A percentile compares a stretch with the other conserved stretches of the same genome.
These are phyloP conservation scores for Apistogramma diplotaenia DNA, from an alignment of 2,113 vertebrate genomes.

Conservation along the genomic window DNA sequence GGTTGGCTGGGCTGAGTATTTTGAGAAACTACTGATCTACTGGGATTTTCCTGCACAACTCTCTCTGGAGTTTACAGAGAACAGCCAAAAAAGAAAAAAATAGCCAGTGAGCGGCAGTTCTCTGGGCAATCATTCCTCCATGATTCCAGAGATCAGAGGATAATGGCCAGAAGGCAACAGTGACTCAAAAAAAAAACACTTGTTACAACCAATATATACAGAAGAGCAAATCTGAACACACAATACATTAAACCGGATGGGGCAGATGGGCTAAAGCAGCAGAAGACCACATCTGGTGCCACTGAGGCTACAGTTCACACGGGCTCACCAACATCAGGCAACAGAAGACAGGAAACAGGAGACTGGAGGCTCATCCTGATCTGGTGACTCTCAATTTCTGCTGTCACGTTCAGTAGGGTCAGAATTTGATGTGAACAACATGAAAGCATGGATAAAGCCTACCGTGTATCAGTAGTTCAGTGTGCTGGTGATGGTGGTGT, in stretches of 20 bases:
- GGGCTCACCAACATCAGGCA: not conserved
- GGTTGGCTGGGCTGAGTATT: not conserved
- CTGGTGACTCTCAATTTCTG: too few relatives aligned
- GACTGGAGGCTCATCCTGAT: too few relatives aligned
- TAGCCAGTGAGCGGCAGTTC: not conserved
- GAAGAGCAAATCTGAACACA: not conserved
- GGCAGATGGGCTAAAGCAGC: not conserved
- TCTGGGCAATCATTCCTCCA: not conserved
- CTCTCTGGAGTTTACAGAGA: not conserved
- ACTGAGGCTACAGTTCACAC: not conserved
- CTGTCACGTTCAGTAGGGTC: too few relatives aligned
- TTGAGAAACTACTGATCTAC: not conserved
- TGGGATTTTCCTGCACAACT: not conserved
- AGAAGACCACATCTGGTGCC: not conserved
- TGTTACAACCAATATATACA: not conserved
- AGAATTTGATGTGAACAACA: not conserved
- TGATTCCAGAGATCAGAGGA: not conserved
- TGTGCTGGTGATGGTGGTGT: not conserved
- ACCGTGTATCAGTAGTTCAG: not conserved
- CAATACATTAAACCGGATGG: not conserved
- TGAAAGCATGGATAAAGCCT: not conserved
- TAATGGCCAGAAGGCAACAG: not conserved
- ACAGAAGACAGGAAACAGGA: not conserved
- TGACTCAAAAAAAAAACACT: not conserved
- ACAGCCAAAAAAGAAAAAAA: not conserved